Evolutionary conservation across 2,888 invertebrate species (phyloP), one percentile per base, ranked within the genome.

Genomic region (Eurois occulta): DNA sequence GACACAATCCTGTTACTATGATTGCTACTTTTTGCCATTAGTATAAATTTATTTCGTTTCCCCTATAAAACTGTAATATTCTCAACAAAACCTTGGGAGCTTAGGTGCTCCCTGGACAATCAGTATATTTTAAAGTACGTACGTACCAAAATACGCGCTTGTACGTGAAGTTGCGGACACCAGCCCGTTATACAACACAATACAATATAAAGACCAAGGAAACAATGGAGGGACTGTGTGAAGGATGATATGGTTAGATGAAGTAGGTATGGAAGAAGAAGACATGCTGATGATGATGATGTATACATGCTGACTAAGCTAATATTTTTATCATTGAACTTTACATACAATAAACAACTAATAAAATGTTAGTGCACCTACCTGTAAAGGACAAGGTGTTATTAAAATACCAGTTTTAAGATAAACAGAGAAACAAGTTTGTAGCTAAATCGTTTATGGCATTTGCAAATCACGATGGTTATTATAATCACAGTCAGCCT

Each of bases 371-470:
- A 11, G 16, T 43, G 6, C 24, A n/a, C 28, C 5, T 28, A 7
- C 46, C 70, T n/a, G 35, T 55, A n/a, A 43, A n/a, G 64, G 41
- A 38, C 46, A 48, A 28, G 7, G 8, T 52, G n/a, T 64, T 60
- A 80, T 66, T 79, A 41, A 80, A 62, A 75, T 64, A 83, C 85
- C 38, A 52, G 83, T 83, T 84, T 48, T 41, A n/a, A 80, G 48
- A 32, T 73, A 81, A 68, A 38, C 60, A 73, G 6, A 58, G 35
- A 72, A 75, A 80, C 82, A 38, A 65, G 84, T 84, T 84, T 80
- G 32, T 55, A 55, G 58, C 10, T 52, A 71, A 71, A 64, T 68
- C 11, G 48, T 38, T 46, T 65, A 43, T 68, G 48, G 43, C 38
- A 28, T 75, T 64, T 38, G 13, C 28, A 35, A 68, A 69, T 41